Evolutionary conservation across 2,797 vertebrate species (phyloP).

Genomic region (Urophycis tenuis): DNA sequence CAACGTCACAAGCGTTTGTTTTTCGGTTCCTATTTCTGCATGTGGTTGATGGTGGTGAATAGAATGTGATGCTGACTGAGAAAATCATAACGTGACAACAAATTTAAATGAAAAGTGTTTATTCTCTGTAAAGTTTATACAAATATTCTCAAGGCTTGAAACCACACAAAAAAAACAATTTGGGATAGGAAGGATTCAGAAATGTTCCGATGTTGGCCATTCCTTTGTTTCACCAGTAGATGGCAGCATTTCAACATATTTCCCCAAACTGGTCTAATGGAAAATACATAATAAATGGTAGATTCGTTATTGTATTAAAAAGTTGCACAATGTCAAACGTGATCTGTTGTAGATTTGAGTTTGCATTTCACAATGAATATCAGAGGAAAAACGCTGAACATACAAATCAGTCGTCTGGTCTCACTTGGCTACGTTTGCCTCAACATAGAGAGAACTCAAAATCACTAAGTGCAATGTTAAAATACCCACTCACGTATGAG

Average conservation of each 20-base stretch:
- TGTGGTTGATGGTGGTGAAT: constrained; percentile 23
- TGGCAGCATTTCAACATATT: not conserved
- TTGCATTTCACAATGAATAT: not conserved
- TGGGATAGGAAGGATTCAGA: not conserved
- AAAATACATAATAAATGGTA: not conserved
- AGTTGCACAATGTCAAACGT: not conserved
- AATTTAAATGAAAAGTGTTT: not conserved
- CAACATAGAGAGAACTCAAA: too few species aligned
- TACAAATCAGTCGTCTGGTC: too few species aligned
- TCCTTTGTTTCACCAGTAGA: not conserved
- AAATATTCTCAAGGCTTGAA: not conserved
- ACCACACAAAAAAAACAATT: not conserved
- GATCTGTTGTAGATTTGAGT: not conserved
- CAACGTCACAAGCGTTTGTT: constrained; percentile 63
- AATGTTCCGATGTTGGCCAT: not conserved
- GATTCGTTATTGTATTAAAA: not conserved
- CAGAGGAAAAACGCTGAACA: not conserved
- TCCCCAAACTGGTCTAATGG: not conserved
- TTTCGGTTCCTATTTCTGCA: constrained; percentile 10
- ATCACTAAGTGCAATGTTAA: too few species aligned
- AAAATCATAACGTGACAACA: not conserved
- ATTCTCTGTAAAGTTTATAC: not conserved
- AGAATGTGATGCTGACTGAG: not conserved
- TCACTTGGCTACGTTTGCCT: too few species aligned
- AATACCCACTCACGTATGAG: too few species aligned